Evolutionary conservation across 2,888 invertebrate species (phyloP).

Genomic region (Tenthredo notha): DNA sequence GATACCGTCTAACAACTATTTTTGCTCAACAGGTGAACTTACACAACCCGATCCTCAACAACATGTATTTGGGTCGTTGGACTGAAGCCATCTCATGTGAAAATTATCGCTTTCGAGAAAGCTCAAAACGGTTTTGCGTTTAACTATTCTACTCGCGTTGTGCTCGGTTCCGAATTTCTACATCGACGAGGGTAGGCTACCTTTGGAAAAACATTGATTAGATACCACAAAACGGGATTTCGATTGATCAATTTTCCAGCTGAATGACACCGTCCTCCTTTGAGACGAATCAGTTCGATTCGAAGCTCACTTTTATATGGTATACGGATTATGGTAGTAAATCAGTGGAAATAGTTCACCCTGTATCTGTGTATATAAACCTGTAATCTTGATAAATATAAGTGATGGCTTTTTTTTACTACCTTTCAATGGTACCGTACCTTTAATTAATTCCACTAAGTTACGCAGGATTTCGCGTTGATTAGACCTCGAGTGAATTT

Average conservation of each 20-base stretch:
- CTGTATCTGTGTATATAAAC: neutral
- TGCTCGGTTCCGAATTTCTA: neutral
- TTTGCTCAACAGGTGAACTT: constrained; percentile 46
- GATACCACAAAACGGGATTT: neutral
- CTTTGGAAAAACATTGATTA: neutral
- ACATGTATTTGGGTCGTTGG: neutral
- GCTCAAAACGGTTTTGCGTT: neutral
- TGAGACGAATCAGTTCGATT: neutral
- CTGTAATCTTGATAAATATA: neutral
- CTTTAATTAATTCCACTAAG: neutral
- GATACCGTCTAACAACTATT: neutral
- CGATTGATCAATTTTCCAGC: constrained; percentile 9
- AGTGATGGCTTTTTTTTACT: neutral
- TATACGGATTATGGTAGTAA: neutral
- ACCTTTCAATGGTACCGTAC: neutral
- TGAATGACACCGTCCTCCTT: neutral
- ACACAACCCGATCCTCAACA: neutral
- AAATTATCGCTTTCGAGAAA: neutral
- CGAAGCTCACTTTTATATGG: neutral
- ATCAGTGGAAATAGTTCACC: neutral
- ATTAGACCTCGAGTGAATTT: neutral
- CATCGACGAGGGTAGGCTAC: neutral
- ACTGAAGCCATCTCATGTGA: neutral
- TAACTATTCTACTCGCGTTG: neutral
- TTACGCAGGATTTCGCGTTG: neutral